Conservation (phyloP, 2,797 vertebrate species). For the Apodemus agrarius region DNA sequence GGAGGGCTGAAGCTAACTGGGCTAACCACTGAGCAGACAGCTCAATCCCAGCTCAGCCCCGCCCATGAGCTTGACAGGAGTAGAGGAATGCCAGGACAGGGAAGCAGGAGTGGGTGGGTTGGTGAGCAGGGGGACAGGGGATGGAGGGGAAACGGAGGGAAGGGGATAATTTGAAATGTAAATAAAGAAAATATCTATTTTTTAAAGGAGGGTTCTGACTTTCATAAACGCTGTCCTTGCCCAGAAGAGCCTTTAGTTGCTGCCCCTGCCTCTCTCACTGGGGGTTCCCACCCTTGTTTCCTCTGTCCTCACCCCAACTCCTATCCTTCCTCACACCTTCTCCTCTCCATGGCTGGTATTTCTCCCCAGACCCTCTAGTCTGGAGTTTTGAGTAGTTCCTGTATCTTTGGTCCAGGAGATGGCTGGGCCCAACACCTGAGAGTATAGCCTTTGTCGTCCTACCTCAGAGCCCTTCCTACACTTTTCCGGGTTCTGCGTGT, state of each 20-base stretch:
- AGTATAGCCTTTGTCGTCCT: not conserved
- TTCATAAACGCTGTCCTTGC: not conserved
- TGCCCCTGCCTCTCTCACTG: not conserved
- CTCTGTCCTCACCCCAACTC: not conserved
- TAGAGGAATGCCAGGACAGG: not conserved
- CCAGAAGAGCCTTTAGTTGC: not conserved
- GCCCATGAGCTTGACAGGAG: not conserved
- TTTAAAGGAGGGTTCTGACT: not conserved
- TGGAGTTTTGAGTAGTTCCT: not conserved
- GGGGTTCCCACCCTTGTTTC: not conserved
- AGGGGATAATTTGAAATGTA: no score
- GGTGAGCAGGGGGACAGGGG: no score
- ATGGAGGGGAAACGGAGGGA: no score
- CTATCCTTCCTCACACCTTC: no score
- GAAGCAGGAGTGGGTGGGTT: no score
- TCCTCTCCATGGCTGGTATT: not conserved
- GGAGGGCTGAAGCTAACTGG: not conserved
- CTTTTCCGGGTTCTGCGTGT: not conserved
- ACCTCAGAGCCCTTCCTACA: not conserved
- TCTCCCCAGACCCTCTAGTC: not conserved
- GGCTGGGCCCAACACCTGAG: not conserved
- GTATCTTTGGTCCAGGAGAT: not conserved
- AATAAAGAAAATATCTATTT: no score
- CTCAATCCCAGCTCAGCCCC: not conserved
- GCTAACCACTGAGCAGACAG: not conserved